Evolutionary conservation across 2,797 vertebrate species (phyloP), one percentile per base, ranked within the genome.

Genomic region (Myiothlypis coronata): DNA sequence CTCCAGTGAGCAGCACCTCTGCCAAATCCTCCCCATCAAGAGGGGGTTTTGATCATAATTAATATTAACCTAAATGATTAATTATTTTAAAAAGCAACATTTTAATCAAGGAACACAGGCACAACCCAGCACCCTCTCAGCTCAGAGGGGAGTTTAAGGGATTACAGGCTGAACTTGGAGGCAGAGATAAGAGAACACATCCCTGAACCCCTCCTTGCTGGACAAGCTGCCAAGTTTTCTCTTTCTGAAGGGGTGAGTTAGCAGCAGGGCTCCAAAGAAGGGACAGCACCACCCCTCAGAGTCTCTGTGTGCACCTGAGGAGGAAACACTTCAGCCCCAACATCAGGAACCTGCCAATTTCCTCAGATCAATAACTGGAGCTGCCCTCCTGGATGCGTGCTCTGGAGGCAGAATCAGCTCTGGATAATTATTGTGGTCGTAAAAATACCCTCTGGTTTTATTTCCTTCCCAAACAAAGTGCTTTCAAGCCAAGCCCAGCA

Each of bases 341-440:
- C 4, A 30, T 4, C 5, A 15, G 77, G 32, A 79, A 59, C 69
- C 47, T 83, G 83, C 65, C 90, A 83, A 11, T 34, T 81, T 32
- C 72, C 53, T 4, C 27, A 72, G 65, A 50, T 8, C 60, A 77
- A 53, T 8, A 75, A 80, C 19, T 7, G 4, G 55, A 57, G 49
- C 18, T 68, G 49, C 61, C 39, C 68, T 68, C 53, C 61, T 35
- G 12, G 19, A 1, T 24, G 16, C 7, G 34, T 43, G 41, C 17
- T 83, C 77, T 83, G 79, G 68, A 90, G 68, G 65, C 12, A 85
- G 20, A 68, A 65, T 39, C n/a, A 12, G 27, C 0, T 2, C 30
- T 81, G 46, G 6, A 1, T 56, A 13, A 56, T 77, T 7, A 11
- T n/a, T 5, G 1, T 2, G 27, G 37, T 26, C 4, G 0, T 37